These are phyloP conservation scores for Euschistus heros DNA, from an alignment of 1,140 invertebrate species.

Conservation along the genomic window DNA sequence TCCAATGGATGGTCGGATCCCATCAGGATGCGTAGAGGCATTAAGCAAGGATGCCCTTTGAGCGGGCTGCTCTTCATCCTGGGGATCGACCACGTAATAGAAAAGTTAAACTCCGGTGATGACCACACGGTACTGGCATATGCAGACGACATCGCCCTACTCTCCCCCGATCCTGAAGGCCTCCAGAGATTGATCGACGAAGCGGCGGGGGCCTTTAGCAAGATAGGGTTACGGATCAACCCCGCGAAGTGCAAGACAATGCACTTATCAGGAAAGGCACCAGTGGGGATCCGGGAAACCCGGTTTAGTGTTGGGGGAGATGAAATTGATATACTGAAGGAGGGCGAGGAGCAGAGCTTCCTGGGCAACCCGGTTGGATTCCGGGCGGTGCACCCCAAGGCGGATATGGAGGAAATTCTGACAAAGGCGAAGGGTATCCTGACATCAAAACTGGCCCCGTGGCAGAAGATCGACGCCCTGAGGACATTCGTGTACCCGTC, in stretches of 20 bases:
- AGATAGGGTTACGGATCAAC: background rate
- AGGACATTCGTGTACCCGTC: too few relatives aligned
- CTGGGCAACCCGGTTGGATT: slow-evolving; percentile 31
- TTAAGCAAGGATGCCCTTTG: slow-evolving; percentile 36
- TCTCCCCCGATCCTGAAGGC: background rate
- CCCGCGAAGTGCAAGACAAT: background rate
- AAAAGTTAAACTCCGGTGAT: slow-evolving; percentile 7
- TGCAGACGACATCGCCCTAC: slow-evolving; percentile 5
- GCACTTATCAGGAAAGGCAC: background rate
- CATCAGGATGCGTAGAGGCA: slow-evolving; percentile 31
- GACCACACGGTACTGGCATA: background rate
- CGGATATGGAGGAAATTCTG: background rate
- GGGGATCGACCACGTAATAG: slow-evolving; percentile 33
- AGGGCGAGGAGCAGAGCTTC: background rate
- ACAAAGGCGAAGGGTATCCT: background rate
- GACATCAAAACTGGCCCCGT: background rate
- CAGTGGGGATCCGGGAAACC: background rate
- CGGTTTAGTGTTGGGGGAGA: background rate
- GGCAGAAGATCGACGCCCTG: slow-evolving; percentile 23
- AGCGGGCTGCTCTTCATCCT: slow-evolving; percentile 37
- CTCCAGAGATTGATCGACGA: background rate
- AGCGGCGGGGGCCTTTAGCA: background rate
- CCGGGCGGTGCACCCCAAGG: slow-evolving; percentile 20
- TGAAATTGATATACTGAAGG: background rate
- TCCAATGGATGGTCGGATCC: slow-evolving; percentile 27